Conservation (phyloP, 2,113 vertebrate genomes). For the Heliornis fulica region DNA sequence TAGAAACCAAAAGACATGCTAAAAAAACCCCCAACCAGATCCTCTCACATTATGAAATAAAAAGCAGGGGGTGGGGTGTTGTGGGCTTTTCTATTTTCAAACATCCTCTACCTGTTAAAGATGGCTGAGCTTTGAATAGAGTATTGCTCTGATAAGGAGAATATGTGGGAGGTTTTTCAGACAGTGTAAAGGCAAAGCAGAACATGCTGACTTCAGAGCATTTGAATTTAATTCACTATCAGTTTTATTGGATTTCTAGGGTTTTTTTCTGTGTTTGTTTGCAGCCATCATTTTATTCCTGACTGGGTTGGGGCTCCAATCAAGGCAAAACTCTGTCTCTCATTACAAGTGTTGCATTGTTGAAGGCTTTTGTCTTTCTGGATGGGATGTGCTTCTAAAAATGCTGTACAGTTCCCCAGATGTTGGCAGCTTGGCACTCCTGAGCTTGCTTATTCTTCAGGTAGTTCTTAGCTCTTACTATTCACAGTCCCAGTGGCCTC, state of each 20-base stretch:
- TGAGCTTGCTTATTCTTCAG: neutral
- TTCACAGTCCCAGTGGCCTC: neutral
- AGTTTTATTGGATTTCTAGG: neutral
- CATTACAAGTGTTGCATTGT: neutral
- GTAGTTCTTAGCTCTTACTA: neutral
- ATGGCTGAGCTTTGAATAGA: neutral
- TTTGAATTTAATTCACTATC: neutral
- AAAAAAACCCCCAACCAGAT: neutral
- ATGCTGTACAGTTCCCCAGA: neutral
- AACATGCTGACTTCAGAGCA: neutral
- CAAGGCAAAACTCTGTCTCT: neutral
- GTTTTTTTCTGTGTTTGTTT: neutral
- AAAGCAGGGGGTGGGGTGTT: accelerated
- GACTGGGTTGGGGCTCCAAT: accelerated
- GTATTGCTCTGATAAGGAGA: neutral
- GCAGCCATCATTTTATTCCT: neutral
- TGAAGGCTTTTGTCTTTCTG: neutral
- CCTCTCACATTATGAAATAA: neutral
- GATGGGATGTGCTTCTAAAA: neutral
- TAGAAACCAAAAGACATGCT: neutral
- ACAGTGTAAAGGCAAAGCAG: neutral
- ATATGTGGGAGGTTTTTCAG: neutral
- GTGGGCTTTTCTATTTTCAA: neutral
- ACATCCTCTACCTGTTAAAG: neutral
- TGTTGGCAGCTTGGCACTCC: neutral